Base-by-base conservation (phyloP, 1,140 invertebrate species). In the Drosophila pectinifera region DNA sequence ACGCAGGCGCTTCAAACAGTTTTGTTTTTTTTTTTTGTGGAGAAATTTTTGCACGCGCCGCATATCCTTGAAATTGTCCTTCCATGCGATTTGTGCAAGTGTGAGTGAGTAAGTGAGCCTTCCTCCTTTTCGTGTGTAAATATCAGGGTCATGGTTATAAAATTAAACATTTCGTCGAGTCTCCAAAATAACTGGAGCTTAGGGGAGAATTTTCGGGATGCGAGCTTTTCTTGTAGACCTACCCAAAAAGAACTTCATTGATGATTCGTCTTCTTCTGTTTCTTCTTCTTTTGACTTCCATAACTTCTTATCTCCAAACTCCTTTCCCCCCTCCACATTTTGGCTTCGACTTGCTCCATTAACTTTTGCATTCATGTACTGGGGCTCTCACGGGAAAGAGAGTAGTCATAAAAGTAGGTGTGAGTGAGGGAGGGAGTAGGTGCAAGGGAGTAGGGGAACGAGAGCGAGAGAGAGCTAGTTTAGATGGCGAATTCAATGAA, bases 131-230 rank as follows among this genome's bases (percentile, higher is more conserved):
- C 36, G 43, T 48, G 53, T 42, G 79, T 70, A 86, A 86, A 90
- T 91, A 91, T 91, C 89, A 91, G 90, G 90, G 90, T 91, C 90
- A 91, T 88, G 90, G 90, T 89, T 91, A 91, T 91, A 91, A 89
- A 90, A 86, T 89, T 91, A 91, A 91, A 86, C 82, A 88, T 89
- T 75, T 88, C 54, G 43, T 43, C 45, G 74, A 84, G 80, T 88
- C 84, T 88, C 84, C 84, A 88, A 88, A 83, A 77, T 46, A 85
- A 65, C 64, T 54, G 65, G n/a, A 46, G 51, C 65, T 57, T 36
- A 31, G 42, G 48, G 41, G 64, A 70, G 64, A 46, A 43, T 28
- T 39, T 28, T n/a, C 18, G 34, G 38, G n/a, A 43, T 36, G 38
- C 28, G 38, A 58, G 78, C 65, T 70, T 69, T 74, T 20, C 22